phyloP scores from a whole-genome alignment of 2,113 vertebrate species.

The Crotophaga sulcirostris region DNA sequence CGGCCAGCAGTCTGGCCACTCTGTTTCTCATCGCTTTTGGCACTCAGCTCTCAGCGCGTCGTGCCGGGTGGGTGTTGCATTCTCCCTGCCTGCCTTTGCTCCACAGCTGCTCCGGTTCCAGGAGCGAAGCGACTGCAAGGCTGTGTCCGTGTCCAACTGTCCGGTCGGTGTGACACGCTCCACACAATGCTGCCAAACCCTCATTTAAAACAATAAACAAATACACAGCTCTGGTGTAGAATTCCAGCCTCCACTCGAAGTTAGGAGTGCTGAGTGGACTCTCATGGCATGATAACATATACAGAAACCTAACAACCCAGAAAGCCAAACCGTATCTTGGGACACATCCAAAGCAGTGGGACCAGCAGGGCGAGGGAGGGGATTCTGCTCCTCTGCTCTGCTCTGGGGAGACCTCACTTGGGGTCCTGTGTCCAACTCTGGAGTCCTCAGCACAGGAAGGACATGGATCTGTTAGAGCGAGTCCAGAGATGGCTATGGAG shows the following conservation, averaged over 20 bases:
- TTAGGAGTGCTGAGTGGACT: background rate
- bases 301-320: too few relatives aligned
- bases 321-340: too few relatives aligned
- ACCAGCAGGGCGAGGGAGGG: too few relatives aligned
- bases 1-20: rapidly evolving
- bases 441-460: too few relatives aligned
- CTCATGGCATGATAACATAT: rapidly evolving
- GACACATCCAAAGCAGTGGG: too few relatives aligned
- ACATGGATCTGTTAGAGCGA: too few relatives aligned
- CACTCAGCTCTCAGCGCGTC: background rate
- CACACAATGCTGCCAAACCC: rapidly evolving
- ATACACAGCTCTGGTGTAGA: background rate
- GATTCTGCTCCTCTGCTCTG: too few relatives aligned
- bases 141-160: rapidly evolving
- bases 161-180: background rate
- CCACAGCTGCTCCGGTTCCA: rapidly evolving
- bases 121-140: background rate
- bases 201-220: background rate
- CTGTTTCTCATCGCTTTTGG: background rate
- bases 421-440: too few relatives aligned
- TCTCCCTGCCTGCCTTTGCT: rapidly evolving
- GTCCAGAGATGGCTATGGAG: too few relatives aligned
- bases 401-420: too few relatives aligned
- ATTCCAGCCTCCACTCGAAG: background rate
- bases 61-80: background rate